Evolutionary conservation across 2,113 vertebrate genomes (phyloP).

Genomic region (Emydura subglobosa): DNA sequence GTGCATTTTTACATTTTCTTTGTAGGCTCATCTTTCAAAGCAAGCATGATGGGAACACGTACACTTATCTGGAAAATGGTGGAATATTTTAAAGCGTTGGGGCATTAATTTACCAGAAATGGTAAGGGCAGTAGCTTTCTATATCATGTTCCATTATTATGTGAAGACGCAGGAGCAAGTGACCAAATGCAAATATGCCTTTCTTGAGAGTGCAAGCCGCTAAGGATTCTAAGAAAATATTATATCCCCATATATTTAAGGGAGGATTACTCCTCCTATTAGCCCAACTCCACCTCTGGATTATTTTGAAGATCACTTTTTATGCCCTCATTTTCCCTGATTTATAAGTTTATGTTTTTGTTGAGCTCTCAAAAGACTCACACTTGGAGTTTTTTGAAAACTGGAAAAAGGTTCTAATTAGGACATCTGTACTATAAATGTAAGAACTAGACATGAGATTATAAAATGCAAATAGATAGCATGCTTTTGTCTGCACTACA

Average conservation of each 20-base stretch:
- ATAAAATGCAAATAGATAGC: constrained; percentile 18
- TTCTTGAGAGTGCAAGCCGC: not conserved
- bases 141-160: not conserved
- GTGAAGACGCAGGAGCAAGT: not conserved
- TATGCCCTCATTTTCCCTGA: not conserved
- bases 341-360: constrained; percentile 37
- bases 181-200: not conserved
- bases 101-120: not conserved
- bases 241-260: not conserved
- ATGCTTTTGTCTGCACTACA: constrained; percentile 44
- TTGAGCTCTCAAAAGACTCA: constrained; percentile 29
- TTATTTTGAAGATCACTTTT: constrained; percentile 3
- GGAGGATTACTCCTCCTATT: not conserved
- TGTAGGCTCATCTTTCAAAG: not conserved
- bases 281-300: not conserved
- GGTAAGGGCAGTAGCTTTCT: not conserved
- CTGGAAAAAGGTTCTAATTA: not conserved
- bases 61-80: not conserved
- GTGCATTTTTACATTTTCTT: not conserved
- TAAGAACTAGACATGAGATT: constrained; percentile 32
- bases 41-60: not conserved
- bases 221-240: not conserved
- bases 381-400: constrained; percentile 11
- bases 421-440: not conserved
- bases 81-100: not conserved